Evolutionary conservation across 2,797 vertebrate genomes (phyloP), one percentile per base, ranked within the genome.

Genomic region (Numenius phaeopus): DNA sequence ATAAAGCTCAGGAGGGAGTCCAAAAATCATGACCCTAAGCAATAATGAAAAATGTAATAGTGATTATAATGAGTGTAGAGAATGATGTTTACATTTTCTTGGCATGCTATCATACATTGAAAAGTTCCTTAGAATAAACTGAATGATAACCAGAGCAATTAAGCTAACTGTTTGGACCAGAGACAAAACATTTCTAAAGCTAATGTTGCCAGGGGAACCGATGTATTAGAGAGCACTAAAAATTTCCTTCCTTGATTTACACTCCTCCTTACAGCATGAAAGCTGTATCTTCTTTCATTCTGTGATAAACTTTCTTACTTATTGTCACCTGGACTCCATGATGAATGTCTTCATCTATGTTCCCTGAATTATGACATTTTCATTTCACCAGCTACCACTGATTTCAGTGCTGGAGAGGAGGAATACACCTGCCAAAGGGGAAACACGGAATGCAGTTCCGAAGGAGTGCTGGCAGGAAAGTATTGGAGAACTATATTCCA

Each of bases 171-270:
- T 78, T 97, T 97, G 92, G 95, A 91, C 39, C 54, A 69, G 57
- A 89, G 77, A 93, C 86, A 96, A 94, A 94, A 90, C 26, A 76
- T 64, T 90, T 94, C 88, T 77, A 54, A 84, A 94, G 80, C 83
- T 73, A n/a, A 93, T 84, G 83, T 95, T 97, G 93, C 94, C 92
- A 95, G 81, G 96, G 95, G 71, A 97, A 97, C 87, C 75, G 83
- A 76, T 89, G 37, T 22, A 82, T 81, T 58, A 82, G 76, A 88
- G 22, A 69, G 69, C 50, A 81, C 69, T 77, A 77, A 94, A 96
- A 79, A 66, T 90, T 62, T 79, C 65, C 32, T 59, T 58, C 79
- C 90, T 39, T 32, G 80, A 89, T 84, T 69, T 93, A 90, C 40
- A 46, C 30, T 78, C 72, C 55, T 80, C 66, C 49, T 86, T 86